Evolutionary conservation across 2,797 vertebrate genomes (phyloP).

Genomic region (Pygocentrus nattereri): DNA sequence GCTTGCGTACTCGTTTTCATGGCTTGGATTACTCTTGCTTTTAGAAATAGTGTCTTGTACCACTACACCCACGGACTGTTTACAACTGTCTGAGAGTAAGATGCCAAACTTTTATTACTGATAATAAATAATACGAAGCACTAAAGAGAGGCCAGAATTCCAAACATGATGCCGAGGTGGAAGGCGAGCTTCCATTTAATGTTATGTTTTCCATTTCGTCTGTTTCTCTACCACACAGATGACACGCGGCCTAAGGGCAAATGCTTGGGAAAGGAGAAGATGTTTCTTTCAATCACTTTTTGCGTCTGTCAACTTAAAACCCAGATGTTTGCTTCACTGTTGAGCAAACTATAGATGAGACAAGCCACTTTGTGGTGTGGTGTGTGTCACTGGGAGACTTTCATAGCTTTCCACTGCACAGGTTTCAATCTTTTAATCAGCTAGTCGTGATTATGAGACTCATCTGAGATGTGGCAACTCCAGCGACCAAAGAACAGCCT

Average conservation of each 20-base stretch:
- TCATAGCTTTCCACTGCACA: conserved; percentile 35
- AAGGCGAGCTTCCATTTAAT: conserved; percentile 61
- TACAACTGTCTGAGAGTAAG: conserved; percentile 21
- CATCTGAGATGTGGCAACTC: conserved; percentile 37
- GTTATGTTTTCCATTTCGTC: conserved; percentile 64
- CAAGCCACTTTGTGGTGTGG: conserved; percentile 30
- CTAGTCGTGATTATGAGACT: conserved; percentile 44
- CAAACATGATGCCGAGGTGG: conserved; percentile 65
- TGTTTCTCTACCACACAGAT: conserved; percentile 54
- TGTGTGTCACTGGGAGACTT: conserved; percentile 2
- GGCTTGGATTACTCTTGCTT: not conserved
- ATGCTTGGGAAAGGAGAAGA: conserved; percentile 49
- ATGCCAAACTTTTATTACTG: conserved; percentile 44
- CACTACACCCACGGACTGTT: conserved; percentile 11
- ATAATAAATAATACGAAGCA: conserved; percentile 43
- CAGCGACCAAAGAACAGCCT: conserved; percentile 39
- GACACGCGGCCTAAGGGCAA: conserved; percentile 16
- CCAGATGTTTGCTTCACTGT: conserved; percentile 20
- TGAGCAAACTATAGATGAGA: conserved; percentile 33
- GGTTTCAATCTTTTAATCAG: conserved; percentile 45
- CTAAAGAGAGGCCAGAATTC: conserved; percentile 61
- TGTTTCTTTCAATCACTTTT: conserved; percentile 35
- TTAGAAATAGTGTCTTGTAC: conserved; percentile 3
- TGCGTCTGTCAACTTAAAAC: conserved; percentile 25
- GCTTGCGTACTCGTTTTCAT: not conserved